These are phyloP conservation scores for Temnothorax ravouxi DNA, from an alignment of 2,888 invertebrate genomes.

Conservation along the genomic window DNA sequence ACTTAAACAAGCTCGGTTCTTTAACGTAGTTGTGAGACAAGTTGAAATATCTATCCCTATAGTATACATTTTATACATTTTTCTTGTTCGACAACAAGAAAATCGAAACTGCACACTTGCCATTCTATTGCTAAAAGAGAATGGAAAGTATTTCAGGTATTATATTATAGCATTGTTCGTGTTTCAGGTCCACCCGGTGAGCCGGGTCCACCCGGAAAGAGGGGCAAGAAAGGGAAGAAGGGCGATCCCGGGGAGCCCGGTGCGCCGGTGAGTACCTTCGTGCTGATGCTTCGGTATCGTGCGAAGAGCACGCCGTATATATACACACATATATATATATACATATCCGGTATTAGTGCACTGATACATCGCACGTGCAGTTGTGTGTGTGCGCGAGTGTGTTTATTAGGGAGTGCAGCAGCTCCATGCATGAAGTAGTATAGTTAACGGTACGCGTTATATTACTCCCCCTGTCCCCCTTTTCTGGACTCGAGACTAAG, in stretches of 20 bases:
- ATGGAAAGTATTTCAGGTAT: constrained; percentile 1
- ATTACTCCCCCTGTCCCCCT: not conserved
- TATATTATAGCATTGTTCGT: constrained; percentile 56
- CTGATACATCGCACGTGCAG: constrained; percentile 59
- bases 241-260: constrained; percentile 94
- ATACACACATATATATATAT: not conserved
- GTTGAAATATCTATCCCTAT: constrained; percentile 7
- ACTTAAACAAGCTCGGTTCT: not conserved
- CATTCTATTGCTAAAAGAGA: not conserved
- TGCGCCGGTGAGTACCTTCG: constrained; percentile 90
- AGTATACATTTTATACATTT: constrained; percentile 37
- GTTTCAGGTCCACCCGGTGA: constrained; percentile 91
- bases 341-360: constrained; percentile 42
- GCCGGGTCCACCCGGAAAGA: constrained; percentile 94
- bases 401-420: constrained; percentile 54
- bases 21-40: constrained; percentile 16
- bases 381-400: constrained; percentile 58
- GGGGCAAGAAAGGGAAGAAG: constrained; percentile 96
- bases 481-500: constrained; percentile 20
- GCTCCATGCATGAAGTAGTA: constrained; percentile 66
- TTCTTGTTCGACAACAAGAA: not conserved
- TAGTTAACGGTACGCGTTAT: constrained; percentile 60
- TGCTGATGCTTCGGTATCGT: constrained; percentile 23
- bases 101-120: constrained; percentile 2
- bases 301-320: constrained; percentile 26